These are phyloP conservation scores for Drosophila ustulata DNA, from an alignment of 2,888 invertebrate genomes.

Conservation along the genomic window DNA sequence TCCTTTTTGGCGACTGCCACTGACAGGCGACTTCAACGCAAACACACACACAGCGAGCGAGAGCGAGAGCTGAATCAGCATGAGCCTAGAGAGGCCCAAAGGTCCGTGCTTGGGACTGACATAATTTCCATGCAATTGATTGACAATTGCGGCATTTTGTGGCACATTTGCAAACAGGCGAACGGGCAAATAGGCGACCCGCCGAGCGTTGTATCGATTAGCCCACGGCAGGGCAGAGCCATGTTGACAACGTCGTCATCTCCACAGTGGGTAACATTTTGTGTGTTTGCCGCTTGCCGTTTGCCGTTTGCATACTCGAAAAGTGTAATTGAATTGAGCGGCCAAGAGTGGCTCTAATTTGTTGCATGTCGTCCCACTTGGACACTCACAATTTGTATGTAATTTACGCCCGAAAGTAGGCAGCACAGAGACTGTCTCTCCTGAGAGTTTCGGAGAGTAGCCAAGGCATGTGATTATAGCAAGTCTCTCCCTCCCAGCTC, in stretches of 20 bases:
- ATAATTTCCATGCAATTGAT: slow-evolving; percentile 79
- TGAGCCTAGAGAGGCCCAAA: slow-evolving; percentile 1
- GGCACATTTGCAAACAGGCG: slow-evolving; percentile 73
- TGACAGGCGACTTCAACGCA: slow-evolving; percentile 62
- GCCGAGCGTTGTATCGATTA: slow-evolving; percentile 70
- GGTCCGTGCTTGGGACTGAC: slow-evolving; percentile 46
- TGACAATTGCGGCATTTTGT: slow-evolving; percentile 79
- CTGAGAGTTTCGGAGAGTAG: slow-evolving; percentile 10
- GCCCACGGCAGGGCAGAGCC: slow-evolving; percentile 51
- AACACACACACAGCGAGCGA: background rate
- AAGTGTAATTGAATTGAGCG: slow-evolving; percentile 61
- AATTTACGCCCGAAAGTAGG: slow-evolving; percentile 51
- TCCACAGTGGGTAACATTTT: slow-evolving; percentile 19
- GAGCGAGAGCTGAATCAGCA: slow-evolving; percentile 4
- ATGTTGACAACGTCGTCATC: slow-evolving; percentile 29
- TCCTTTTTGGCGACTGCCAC: slow-evolving; percentile 48
- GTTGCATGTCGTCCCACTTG: slow-evolving; percentile 41
- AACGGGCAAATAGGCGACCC: slow-evolving; percentile 59
- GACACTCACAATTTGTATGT: slow-evolving; percentile 49
- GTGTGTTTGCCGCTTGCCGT: slow-evolving; percentile 8
- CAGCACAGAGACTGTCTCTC: slow-evolving; percentile 16
- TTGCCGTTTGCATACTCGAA: slow-evolving; percentile 10
- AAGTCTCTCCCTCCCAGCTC: slow-evolving; percentile 6
- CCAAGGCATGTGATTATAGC: background rate
- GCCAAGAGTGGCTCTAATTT: slow-evolving; percentile 38